Conservation (phyloP, 2,888 invertebrate genomes). For the Tiliacea citrago region DNA sequence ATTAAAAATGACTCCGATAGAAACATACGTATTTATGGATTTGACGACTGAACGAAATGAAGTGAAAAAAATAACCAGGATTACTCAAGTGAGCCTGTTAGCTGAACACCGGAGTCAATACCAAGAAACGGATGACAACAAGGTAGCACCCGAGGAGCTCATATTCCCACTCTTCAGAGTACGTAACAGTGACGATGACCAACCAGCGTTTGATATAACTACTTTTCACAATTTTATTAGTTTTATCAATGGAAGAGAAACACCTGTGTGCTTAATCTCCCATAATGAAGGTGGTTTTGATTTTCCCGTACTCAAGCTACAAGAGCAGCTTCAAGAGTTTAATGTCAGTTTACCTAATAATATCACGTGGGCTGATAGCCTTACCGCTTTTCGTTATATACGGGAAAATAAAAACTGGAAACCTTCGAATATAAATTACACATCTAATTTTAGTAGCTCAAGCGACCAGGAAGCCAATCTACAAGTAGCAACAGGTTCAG, state of each 20-base stretch:
- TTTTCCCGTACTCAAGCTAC: slow-evolving; percentile 24
- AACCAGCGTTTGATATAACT: slow-evolving; percentile 24
- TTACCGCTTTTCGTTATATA: slow-evolving; percentile 38
- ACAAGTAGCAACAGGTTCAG: not conserved
- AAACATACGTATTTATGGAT: slow-evolving; percentile 49
- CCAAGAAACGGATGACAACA: slow-evolving; percentile 47
- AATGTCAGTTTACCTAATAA: slow-evolving; percentile 41
- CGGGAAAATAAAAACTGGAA: slow-evolving; percentile 44
- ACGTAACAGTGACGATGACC: slow-evolving; percentile 16
- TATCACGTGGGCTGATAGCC: slow-evolving; percentile 40
- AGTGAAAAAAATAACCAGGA: slow-evolving; percentile 35
- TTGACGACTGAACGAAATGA: slow-evolving; percentile 34
- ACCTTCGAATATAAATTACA: slow-evolving; percentile 8
- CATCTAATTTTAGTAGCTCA: slow-evolving; percentile 3
- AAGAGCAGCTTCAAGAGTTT: slow-evolving; percentile 38
- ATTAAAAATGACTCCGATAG: slow-evolving; percentile 43
- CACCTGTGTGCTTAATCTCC: slow-evolving; percentile 33
- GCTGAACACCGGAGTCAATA: slow-evolving; percentile 44
- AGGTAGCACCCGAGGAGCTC: slow-evolving; percentile 36
- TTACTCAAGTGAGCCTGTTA: slow-evolving; percentile 36
- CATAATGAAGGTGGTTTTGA: slow-evolving; percentile 24
- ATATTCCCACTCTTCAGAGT: slow-evolving; percentile 35
- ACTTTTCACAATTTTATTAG: slow-evolving; percentile 33
- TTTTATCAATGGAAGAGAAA: slow-evolving; percentile 37
- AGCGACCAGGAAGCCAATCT: not conserved